These are phyloP conservation scores for Cotesia chilonis DNA, from an alignment of 1,140 invertebrate species.

Conservation along the genomic window DNA sequence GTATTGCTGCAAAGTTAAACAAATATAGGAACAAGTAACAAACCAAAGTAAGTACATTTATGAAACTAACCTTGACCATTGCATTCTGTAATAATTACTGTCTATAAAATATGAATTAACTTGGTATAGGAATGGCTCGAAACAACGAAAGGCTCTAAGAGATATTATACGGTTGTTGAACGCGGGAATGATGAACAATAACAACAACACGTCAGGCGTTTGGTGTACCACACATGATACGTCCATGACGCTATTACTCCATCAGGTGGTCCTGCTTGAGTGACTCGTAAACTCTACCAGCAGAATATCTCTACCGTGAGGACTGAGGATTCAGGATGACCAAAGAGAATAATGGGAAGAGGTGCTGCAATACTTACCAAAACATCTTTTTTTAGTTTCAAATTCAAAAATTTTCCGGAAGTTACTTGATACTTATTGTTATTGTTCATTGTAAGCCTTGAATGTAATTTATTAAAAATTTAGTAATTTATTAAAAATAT, in stretches of 20 bases:
- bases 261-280: slow-evolving; percentile 15
- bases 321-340: not conserved
- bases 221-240: slow-evolving; percentile 5
- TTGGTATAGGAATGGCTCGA: not conserved
- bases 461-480: too few relatives aligned
- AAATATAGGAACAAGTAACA: too few relatives aligned
- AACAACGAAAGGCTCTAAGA: not conserved
- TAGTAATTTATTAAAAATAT: too few relatives aligned
- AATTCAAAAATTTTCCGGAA: too few relatives aligned
- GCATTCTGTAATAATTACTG: too few relatives aligned
- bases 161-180: slow-evolving; percentile 20
- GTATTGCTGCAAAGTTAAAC: too few relatives aligned
- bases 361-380: too few relatives aligned
- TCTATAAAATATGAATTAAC: slow-evolving; percentile 3
- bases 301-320: not conserved
- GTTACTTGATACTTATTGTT: too few relatives aligned
- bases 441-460: too few relatives aligned
- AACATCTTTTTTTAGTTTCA: too few relatives aligned
- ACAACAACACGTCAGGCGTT: slow-evolving; percentile 14
- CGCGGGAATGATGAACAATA: slow-evolving; percentile 18
- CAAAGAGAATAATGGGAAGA: not conserved
- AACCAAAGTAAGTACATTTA: too few relatives aligned
- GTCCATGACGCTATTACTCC: not conserved
- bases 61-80: too few relatives aligned
- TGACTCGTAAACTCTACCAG: slow-evolving; percentile 14